Conservation (phyloP, 2,888 invertebrate species). For the Hirtodrosophila duncani region DNA sequence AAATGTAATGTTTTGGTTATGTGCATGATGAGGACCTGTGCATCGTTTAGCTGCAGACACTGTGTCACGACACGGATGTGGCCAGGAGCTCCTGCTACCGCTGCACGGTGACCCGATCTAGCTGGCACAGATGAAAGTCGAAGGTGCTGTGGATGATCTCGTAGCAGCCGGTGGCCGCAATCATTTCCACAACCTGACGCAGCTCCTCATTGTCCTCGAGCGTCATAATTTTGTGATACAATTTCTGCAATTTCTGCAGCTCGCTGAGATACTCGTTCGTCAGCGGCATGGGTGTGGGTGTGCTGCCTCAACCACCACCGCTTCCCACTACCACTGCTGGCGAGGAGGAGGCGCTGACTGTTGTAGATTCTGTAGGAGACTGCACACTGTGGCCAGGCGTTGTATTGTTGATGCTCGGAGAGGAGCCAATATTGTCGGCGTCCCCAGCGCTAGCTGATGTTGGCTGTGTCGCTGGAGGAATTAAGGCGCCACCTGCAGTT, state of each 20-base stretch:
- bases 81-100: slow-evolving; percentile 86
- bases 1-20: slow-evolving; percentile 57
- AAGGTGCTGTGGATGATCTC: slow-evolving; percentile 93
- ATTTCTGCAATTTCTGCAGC: slow-evolving; percentile 88
- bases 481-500: slow-evolving; percentile 5
- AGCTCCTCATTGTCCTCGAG: slow-evolving; percentile 90
- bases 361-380: slow-evolving; percentile 24
- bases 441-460: slow-evolving; percentile 11
- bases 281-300: slow-evolving; percentile 32
- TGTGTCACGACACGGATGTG: slow-evolving; percentile 79
- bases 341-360: slow-evolving; percentile 11
- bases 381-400: slow-evolving; percentile 30
- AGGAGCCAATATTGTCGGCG: slow-evolving; percentile 33
- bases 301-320: slow-evolving; percentile 45
- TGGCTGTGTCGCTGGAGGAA: slow-evolving; percentile 10
- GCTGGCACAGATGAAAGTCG: slow-evolving; percentile 93
- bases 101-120: slow-evolving; percentile 89
- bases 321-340: slow-evolving; percentile 20
- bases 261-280: slow-evolving; percentile 86
- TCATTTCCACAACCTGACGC: slow-evolving; percentile 91
- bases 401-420: slow-evolving; percentile 42
- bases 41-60: slow-evolving; percentile 51
- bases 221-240: slow-evolving; percentile 92
- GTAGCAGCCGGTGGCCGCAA: slow-evolving; percentile 92
- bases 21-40: slow-evolving; percentile 58